These are phyloP conservation scores for Lophius americanus DNA, from an alignment of 2,797 vertebrate species.

Conservation along the genomic window DNA sequence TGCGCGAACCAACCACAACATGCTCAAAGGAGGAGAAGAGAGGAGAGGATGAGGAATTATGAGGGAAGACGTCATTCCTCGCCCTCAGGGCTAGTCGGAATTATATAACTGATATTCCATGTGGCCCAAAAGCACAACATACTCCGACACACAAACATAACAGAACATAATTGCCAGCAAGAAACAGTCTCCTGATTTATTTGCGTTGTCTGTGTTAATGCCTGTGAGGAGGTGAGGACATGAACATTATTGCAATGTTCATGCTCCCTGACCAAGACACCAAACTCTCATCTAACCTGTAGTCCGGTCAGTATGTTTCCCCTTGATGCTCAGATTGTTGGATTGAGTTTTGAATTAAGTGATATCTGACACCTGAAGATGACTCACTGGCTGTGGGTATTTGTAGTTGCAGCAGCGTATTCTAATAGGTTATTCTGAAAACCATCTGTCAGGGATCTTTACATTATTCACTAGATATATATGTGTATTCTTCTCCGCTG, in stretches of 20 bases:
- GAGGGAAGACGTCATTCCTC: slow-evolving; percentile 38
- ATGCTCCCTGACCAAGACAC: slow-evolving; percentile 50
- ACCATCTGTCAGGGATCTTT: slow-evolving; percentile 60
- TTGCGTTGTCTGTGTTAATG: slow-evolving; percentile 48
- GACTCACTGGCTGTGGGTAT: slow-evolving; percentile 33
- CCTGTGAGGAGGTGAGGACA: slow-evolving; percentile 39
- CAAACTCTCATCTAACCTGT: slow-evolving; percentile 36
- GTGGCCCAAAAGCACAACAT: slow-evolving; percentile 25
- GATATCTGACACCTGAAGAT: slow-evolving; percentile 35
- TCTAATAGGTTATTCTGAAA: slow-evolving; percentile 59
- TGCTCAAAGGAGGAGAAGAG: slow-evolving; percentile 27
- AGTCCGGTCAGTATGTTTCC: slow-evolving; percentile 47
- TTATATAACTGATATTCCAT: slow-evolving; percentile 58
- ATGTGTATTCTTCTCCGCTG: slow-evolving; percentile 4
- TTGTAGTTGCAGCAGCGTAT: slow-evolving; percentile 45
- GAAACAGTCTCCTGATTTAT: slow-evolving; percentile 44
- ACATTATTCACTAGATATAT: slow-evolving; percentile 67
- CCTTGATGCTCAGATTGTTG: slow-evolving; percentile 38
- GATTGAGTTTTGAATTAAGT: slow-evolving; percentile 49
- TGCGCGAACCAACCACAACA: slow-evolving; percentile 63
- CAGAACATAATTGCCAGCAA: slow-evolving; percentile 32
- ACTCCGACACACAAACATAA: slow-evolving; percentile 5
- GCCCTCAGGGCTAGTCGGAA: slow-evolving; percentile 41
- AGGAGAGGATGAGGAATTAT: neutral
- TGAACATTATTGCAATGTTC: slow-evolving; percentile 48